These are phyloP conservation scores for Trinorchestia longiramus DNA, from an alignment of 1,140 invertebrate species.

Conservation along the genomic window DNA sequence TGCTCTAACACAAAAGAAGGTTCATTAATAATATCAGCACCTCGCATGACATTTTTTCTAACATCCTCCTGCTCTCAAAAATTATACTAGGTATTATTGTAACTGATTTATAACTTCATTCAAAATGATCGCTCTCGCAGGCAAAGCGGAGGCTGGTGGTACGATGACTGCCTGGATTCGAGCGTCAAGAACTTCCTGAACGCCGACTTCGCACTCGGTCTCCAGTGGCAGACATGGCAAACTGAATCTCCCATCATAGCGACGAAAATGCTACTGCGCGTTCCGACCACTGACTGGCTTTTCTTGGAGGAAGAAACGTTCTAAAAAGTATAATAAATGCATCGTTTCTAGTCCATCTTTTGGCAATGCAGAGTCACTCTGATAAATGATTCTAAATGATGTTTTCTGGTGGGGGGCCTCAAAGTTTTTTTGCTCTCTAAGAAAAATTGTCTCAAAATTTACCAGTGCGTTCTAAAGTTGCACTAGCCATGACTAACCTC, in stretches of 20 bases:
- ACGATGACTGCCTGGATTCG: neutral
- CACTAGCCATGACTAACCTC: too few species aligned
- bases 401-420: too few species aligned
- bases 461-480: too few species aligned
- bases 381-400: neutral
- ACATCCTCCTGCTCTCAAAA: neutral
- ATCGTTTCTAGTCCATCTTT: neutral
- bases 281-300: neutral
- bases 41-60: too few species aligned
- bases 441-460: neutral
- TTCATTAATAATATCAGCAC: too few species aligned
- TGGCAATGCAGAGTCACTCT: neutral
- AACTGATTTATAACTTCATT: neutral
- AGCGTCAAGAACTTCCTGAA: neutral
- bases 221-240: neutral
- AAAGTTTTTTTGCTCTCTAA: neutral
- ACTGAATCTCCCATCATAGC: neutral
- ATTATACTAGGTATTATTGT: neutral
- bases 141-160: neutral
- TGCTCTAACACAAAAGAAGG: too few species aligned
- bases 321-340: neutral
- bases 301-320: neutral
- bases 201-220: neutral
- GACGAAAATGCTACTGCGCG: neutral
- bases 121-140: neutral